Conservation (phyloP, 1,140 invertebrate species). For the Drosophila takahashii region DNA sequence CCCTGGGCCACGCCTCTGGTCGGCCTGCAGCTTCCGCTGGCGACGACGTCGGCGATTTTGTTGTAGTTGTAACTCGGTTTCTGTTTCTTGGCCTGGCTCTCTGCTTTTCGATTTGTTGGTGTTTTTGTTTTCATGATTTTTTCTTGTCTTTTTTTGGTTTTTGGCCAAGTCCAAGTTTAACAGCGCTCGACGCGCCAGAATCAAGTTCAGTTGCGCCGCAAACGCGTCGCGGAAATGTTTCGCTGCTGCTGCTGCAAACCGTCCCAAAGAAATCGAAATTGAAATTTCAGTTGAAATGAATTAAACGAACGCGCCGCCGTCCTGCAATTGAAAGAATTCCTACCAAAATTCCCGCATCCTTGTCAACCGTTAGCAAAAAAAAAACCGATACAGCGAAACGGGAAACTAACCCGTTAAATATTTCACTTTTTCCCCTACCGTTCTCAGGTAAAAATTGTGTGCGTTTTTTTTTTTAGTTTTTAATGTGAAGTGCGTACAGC, state of each 20-base stretch:
- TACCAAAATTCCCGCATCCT: slow-evolving; percentile 1
- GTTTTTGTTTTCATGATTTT: slow-evolving; percentile 25
- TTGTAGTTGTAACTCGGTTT: slow-evolving; percentile 28
- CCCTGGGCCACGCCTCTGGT: slow-evolving; percentile 12
- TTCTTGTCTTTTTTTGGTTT: slow-evolving; percentile 42
- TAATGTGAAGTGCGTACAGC: slow-evolving; percentile 39
- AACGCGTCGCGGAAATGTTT: slow-evolving; percentile 82
- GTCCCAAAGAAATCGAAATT: slow-evolving; percentile 48
- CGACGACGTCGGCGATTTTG: slow-evolving; percentile 18
- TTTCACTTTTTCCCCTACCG: not conserved
- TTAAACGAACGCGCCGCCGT: slow-evolving; percentile 14
- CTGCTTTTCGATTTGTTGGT: slow-evolving; percentile 32
- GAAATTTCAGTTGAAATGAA: slow-evolving; percentile 15
- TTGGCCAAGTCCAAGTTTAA: slow-evolving; percentile 84
- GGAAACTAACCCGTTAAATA: not conserved
- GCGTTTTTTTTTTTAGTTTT: slow-evolving; percentile 8
- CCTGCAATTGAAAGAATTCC: not conserved
- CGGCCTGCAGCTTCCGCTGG: slow-evolving; percentile 37
- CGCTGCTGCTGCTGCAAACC: slow-evolving; percentile 56
- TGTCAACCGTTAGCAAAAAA: not conserved
- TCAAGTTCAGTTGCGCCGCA: slow-evolving; percentile 84
- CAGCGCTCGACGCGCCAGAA: slow-evolving; percentile 77
- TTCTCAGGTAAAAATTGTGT: slow-evolving; percentile 14
- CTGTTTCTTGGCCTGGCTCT: slow-evolving; percentile 27
- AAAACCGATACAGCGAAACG: slow-evolving; percentile 3